Evolutionary conservation across 2,888 invertebrate species (phyloP), one percentile per base, ranked within the genome.

Genomic region (Melanargia galathea): DNA sequence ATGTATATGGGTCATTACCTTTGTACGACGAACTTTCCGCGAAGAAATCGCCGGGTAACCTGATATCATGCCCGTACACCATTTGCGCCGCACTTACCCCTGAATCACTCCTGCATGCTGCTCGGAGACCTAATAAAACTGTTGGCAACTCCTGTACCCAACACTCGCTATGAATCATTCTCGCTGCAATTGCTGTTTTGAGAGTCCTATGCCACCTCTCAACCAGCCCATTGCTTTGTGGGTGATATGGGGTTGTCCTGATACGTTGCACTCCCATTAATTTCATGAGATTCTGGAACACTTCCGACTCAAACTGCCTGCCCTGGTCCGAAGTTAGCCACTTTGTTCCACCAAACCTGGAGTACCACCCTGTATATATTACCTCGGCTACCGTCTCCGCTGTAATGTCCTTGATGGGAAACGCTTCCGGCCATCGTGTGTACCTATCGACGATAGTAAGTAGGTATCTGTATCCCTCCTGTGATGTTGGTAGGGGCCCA

Each of bases 301-400:
- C n/a, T n/a, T n/a, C n/a, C n/a, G n/a, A n/a, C n/a, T n/a, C n/a
- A n/a, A n/a, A n/a, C n/a, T 71, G 70, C 1, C 64, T 26, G n/a
- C 68, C 71, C 58, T 67, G 67, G 30, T 71, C 72, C 0, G 61
- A 70, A 0, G 72, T 73, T 5, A 75, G 24, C 16, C 54, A 65
- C 1, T 13, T 10, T 7, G 71, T 72, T 22, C 69, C 70, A 5
- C 73, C 74, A 56, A 68, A 74, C 16, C 73, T 65, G n/a, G 56
- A 48, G 6, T 75, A 74, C 73, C 72, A 74, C 1, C 45, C 43
- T 2, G 55, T 60, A 24, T 72, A 71, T 4, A 80, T 66, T 0
- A 67, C 68, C 8, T 62, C 60, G 0, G 75, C 71, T 0, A 77
- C 71, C 0, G 74, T 68, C 68, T 16, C n/a, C n/a, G n/a, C n/a